A percentile compares a stretch with the other conserved stretches of the same genome.
Conservation (phyloP, 2,113 vertebrate species). For the Potamarius usumacintae region DNA sequence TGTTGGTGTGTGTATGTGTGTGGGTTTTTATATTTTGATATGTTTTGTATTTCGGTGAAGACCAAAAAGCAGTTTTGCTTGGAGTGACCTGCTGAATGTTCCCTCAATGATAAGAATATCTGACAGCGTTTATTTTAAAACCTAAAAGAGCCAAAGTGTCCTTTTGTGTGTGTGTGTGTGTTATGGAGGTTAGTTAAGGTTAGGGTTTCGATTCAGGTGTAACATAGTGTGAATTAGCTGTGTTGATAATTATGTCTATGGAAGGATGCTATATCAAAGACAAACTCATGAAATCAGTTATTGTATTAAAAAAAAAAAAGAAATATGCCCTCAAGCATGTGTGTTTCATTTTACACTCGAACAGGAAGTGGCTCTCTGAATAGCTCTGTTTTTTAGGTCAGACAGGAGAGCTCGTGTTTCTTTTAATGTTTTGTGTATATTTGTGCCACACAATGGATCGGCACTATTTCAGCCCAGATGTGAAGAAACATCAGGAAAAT, state of each 20-base stretch:
- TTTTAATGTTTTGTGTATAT: not conserved
- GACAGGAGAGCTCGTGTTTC: not conserved
- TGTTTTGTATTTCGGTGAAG: not conserved
- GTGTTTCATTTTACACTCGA: not conserved
- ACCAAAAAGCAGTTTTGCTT: constrained; percentile 8
- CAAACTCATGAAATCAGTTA: not conserved
- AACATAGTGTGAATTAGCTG: not conserved
- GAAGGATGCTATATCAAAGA: not conserved
- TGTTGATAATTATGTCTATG: not conserved
- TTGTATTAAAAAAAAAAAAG: not conserved
- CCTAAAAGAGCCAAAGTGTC: not conserved
- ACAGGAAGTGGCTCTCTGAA: constrained; percentile 1
- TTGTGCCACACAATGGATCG: not conserved
- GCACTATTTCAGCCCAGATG: constrained; percentile 11
- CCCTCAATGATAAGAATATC: not conserved
- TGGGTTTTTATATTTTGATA: not conserved
- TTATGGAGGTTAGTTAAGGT: not conserved
- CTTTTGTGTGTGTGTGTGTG: not conserved
- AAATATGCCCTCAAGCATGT: not conserved
- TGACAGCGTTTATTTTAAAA: not conserved
- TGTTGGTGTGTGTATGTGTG: constrained; percentile 19
- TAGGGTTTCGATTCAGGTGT: not conserved
- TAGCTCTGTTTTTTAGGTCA: constrained; percentile 19
- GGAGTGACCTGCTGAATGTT: not conserved
- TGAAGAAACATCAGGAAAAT: not conserved